A percentile compares a stretch with the other conserved stretches of the same genome.
These are phyloP conservation scores for Dione vanillae DNA, from an alignment of 2,888 invertebrate species.

Conservation along the genomic window DNA sequence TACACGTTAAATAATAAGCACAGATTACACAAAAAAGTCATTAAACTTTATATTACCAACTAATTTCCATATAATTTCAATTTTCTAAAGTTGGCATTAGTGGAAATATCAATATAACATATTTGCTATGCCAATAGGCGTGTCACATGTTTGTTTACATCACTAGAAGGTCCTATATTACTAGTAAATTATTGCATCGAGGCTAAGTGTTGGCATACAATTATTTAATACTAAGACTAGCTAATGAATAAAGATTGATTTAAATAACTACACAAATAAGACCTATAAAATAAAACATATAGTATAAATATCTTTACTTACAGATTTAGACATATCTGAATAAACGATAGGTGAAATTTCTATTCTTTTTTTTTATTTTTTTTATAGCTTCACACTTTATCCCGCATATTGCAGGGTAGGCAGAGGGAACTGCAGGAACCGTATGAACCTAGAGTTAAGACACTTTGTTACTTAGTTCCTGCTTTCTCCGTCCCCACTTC, in stretches of 20 bases:
- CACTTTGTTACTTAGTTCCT: too few relatives aligned
- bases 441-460: too few relatives aligned
- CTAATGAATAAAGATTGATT: background rate
- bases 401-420: too few relatives aligned
- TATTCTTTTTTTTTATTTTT: too few relatives aligned
- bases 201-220: slow-evolving; percentile 17
- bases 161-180: slow-evolving; percentile 9
- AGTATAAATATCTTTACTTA: too few relatives aligned
- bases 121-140: background rate
- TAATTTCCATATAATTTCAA: background rate
- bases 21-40: background rate
- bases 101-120: slow-evolving; percentile 4
- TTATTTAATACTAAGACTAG: slow-evolving; percentile 2
- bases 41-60: background rate
- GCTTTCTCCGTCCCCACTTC: too few relatives aligned
- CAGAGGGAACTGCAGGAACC: too few relatives aligned
- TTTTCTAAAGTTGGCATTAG: slow-evolving; percentile 10
- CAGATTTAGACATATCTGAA: too few relatives aligned
- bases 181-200: background rate
- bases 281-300: too few relatives aligned
- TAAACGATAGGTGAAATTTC: too few relatives aligned
- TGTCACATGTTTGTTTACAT: slow-evolving; percentile 24
- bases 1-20: background rate
- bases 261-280: background rate
- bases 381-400: too few relatives aligned